Evolutionary conservation across 2,888 invertebrate species (phyloP), one percentile per base, ranked within the genome.

Genomic region (Lydus trimaculatus): DNA sequence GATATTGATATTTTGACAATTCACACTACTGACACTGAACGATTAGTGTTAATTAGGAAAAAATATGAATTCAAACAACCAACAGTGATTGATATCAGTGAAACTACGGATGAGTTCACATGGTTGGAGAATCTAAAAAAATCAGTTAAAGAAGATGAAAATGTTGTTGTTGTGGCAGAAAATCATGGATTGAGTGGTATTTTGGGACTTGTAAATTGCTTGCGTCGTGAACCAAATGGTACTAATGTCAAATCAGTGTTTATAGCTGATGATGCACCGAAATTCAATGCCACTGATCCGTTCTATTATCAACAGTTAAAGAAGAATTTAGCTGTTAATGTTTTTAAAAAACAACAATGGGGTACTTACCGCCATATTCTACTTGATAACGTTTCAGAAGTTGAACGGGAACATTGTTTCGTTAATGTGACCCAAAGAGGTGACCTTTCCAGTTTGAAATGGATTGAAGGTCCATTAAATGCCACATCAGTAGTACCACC

Each of bases 371-470:
- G 96, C n/a, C 96, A 97, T 84, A 83, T 95, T 11, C 87, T 90
- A 0, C 81, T 96, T 0, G 87, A 88, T 8, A 86, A 89, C 59
- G 72, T 87, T 20, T 81, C 85, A 8, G 83, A 84, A 0, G 85
- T 87, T 0, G 81, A 85, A 2, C 86, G 84, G 9, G 88, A 90
- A 71, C 94, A 97, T 82, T 93, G 92, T 0, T 95, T 90, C 82
- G 91, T 92, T 2, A 94, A 95, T 84, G 91, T 92, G 0, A 79
- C 90, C 15, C 91, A 92, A 0, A 89, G 92, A 64, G 98, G 98
- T 61, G 98, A 99, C 82, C 86, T 98, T 64, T 92, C 94, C 0
- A 92, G 95, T 1, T 82, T 98, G 56, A 88, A 86, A n/a, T 96
- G 96, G 96, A 84, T 96, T 7, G 91, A 97, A 84, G 93, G 93